Evolutionary conservation across 2,797 vertebrate genomes (phyloP).

Genomic region (Amblyopsis hoosieri): DNA sequence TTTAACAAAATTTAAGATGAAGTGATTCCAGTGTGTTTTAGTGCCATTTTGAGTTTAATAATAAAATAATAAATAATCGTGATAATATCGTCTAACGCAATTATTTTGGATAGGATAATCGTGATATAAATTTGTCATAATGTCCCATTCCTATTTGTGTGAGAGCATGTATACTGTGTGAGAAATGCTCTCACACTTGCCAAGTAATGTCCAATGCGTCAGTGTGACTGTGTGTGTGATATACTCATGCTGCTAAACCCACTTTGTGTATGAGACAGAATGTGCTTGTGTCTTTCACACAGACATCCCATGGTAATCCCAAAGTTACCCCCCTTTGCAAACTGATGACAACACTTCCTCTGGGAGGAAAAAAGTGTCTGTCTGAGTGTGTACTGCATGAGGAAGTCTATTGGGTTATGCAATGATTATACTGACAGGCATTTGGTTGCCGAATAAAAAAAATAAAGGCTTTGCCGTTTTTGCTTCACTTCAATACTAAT

Average conservation of each 20-base stretch:
- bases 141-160: no score
- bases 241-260: neutral
- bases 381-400: constrained; percentile 11
- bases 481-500: constrained; percentile 3
- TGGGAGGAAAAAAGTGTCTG: constrained; percentile 15
- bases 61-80: no score
- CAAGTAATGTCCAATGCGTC: constrained; percentile 23
- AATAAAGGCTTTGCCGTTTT: constrained; percentile 28
- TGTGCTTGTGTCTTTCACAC: constrained; percentile 18
- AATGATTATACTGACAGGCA: no score
- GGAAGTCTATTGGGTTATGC: neutral
- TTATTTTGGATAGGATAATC: no score
- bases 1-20: no score
- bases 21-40: no score
- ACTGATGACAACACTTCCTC: constrained; percentile 59
- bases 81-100: no score
- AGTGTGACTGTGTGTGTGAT: constrained; percentile 5
- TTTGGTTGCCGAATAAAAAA: constrained; percentile 28
- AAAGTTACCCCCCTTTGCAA: constrained; percentile 40
- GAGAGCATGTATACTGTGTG: constrained; percentile 11
- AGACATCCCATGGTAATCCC: constrained; percentile 39
- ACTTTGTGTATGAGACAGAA: constrained; percentile 14
- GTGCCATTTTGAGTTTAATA: no score
- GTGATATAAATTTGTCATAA: no score
- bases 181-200: constrained; percentile 20